Conservation (phyloP, 2,113 vertebrate genomes). For the Heloderma charlesbogerti region DNA sequence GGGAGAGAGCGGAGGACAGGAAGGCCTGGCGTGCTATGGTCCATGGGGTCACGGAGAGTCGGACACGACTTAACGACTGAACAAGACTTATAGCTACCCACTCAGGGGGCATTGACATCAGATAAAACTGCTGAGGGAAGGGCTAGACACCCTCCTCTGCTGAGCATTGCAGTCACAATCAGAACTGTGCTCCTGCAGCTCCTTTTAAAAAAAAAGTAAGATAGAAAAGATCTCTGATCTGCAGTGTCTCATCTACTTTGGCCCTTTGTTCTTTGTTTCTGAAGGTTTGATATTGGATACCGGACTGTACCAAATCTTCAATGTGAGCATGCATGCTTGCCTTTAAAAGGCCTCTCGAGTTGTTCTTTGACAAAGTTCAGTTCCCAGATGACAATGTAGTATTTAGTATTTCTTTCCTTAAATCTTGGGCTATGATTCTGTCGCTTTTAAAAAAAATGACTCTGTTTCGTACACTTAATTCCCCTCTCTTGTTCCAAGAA, state of each 20-base stretch:
- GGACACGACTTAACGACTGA: no score
- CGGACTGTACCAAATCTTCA: not conserved
- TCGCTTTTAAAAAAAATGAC: not conserved
- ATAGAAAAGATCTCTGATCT: not conserved
- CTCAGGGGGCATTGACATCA: not conserved
- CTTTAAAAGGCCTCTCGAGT: not conserved
- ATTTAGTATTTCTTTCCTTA: not conserved
- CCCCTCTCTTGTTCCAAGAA: not conserved
- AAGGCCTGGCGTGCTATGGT: no score
- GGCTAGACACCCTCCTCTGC: not conserved
- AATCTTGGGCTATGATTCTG: not conserved
- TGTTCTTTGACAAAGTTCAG: not conserved
- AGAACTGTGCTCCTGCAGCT: not conserved
- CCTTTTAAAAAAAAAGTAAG: not conserved
- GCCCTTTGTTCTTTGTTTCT: not conserved
- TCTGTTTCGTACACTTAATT: not conserved
- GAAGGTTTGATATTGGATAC: not conserved
- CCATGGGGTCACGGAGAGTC: no score
- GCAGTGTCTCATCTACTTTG: not conserved
- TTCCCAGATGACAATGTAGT: not conserved
- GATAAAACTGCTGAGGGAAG: not conserved
- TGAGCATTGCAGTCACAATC: not conserved
- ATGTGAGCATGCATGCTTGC: not conserved
- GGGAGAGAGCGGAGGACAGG: no score
- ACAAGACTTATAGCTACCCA: not conserved